Base-by-base conservation (phyloP, 35 echinoderm and acorn worm genomes). In the Stichopus chloronotus region DNA sequence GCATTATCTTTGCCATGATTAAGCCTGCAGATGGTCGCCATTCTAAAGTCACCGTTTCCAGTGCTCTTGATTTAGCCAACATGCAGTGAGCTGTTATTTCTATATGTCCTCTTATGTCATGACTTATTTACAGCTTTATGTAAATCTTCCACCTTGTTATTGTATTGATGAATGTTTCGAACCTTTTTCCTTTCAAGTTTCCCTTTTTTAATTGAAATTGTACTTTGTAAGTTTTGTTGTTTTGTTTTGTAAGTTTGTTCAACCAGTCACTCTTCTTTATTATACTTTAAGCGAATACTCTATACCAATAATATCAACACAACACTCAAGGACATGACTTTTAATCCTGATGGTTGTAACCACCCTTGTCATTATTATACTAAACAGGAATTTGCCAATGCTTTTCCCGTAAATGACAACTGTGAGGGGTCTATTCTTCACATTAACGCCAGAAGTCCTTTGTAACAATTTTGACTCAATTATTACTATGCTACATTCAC, bases 71-170 rank as follows among this genome's bases (percentile, higher is more conserved):
- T 30, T 65, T 65, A 52, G 79, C 79, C 4, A 52, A 56, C 79
- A 0, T 81, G 25, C 79, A 53, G 79, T 43, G 5, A 54, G 25
- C 79, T 81, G 3, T 81, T 81, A 81, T 81, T 52, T 30, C 78
- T 53, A 81, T 81, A 52, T 52, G 16, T 6, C 22, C 52, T 81
- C 25, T 9, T 52, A 52, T 52, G 8, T 24, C 25, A 81, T 81
- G 79, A 81, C 79, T 25, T 43, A 24, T 25, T 53, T 14, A 43
- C 5, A 81, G 7, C 16, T 81, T 52, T 43, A 43, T 76, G 30
- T 14, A 81, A 81, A 81, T 81, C 30, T 24, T 81, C 30, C 79
- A 81, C 25, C 79, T 81, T 81, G 79, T 81, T 81, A 81, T 14
- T 76, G 72, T 56, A 81, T 81, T 81, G 23, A 8, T 81, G 22